Evolutionary conservation across 2,113 vertebrate genomes (phyloP).

Genomic region (Zosterops borbonicus): DNA sequence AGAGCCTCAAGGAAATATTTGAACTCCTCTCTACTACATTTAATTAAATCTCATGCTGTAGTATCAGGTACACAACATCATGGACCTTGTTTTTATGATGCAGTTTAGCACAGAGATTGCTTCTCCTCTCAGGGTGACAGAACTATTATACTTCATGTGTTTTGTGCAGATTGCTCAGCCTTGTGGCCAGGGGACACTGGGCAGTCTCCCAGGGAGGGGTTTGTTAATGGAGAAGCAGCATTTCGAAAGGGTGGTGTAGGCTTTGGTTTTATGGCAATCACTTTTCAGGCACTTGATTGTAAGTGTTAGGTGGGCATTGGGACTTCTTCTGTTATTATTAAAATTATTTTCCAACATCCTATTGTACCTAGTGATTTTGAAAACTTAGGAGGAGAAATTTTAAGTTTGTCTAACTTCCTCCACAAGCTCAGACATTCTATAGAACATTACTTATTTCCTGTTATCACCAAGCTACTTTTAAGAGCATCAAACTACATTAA

Average conservation of each 20-base stretch:
- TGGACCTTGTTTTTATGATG: background rate
- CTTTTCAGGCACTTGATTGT: background rate
- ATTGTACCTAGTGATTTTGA: background rate
- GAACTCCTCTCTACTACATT: background rate
- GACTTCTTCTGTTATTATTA: background rate
- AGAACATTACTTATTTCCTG: background rate
- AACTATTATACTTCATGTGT: background rate
- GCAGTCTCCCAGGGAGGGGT: background rate
- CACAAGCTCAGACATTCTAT: background rate
- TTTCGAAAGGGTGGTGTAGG: rapidly evolving
- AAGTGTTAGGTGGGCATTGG: background rate
- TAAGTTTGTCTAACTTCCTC: background rate
- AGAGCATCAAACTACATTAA: background rate
- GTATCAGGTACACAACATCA: background rate
- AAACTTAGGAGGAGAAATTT: background rate
- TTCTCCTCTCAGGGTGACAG: background rate
- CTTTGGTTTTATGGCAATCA: background rate
- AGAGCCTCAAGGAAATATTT: background rate
- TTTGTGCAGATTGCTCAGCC: background rate
- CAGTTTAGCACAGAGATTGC: background rate
- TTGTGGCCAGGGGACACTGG: background rate
- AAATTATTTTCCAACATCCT: background rate
- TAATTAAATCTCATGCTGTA: background rate
- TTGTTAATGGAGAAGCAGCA: background rate
- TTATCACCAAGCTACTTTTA: background rate